These are phyloP conservation scores for Chondrosia reniformis DNA, from an alignment of 37 sponge, comb jelly and placozoan genomes.

Conservation along the genomic window DNA sequence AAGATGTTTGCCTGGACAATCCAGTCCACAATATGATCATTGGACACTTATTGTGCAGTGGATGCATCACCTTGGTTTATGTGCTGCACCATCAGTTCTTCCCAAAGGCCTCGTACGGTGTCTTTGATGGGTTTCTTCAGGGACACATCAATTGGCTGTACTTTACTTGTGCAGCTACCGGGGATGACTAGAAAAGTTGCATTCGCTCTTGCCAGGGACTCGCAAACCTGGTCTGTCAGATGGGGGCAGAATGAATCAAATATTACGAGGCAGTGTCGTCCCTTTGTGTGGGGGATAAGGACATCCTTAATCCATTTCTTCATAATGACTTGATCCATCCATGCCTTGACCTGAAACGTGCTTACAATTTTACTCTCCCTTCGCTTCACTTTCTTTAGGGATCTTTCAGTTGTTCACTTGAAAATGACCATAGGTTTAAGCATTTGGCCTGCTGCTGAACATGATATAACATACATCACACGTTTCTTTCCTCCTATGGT, in stretches of 20 bases:
- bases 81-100: background rate
- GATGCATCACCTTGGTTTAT: background rate
- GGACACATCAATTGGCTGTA: slow-evolving; percentile 42
- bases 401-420: slow-evolving; percentile 3
- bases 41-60: background rate
- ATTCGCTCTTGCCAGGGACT: background rate
- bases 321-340: slow-evolving; percentile 20
- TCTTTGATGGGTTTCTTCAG: slow-evolving; percentile 35
- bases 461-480: slow-evolving; percentile 9
- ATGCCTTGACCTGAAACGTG: background rate
- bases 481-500: slow-evolving; percentile 12
- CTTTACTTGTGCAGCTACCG: slow-evolving; percentile 34
- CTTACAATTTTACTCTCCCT: background rate
- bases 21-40: slow-evolving; percentile 2
- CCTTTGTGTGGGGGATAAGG: slow-evolving; percentile 2
- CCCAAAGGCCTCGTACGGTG: slow-evolving; percentile 2
- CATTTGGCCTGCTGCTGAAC: slow-evolving; percentile 30
- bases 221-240: slow-evolving; percentile 18
- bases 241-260: slow-evolving; percentile 30
- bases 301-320: slow-evolving; percentile 25
- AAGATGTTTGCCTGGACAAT: background rate
- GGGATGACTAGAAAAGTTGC: slow-evolving; percentile 32
- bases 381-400: background rate
- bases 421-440: slow-evolving; percentile 36
- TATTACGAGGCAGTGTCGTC: background rate